A percentile compares a stretch with the other conserved stretches of the same genome.
phyloP scores from a whole-genome alignment of 2,113 vertebrate genomes.

The Piliocolobus tephrosceles region DNA sequence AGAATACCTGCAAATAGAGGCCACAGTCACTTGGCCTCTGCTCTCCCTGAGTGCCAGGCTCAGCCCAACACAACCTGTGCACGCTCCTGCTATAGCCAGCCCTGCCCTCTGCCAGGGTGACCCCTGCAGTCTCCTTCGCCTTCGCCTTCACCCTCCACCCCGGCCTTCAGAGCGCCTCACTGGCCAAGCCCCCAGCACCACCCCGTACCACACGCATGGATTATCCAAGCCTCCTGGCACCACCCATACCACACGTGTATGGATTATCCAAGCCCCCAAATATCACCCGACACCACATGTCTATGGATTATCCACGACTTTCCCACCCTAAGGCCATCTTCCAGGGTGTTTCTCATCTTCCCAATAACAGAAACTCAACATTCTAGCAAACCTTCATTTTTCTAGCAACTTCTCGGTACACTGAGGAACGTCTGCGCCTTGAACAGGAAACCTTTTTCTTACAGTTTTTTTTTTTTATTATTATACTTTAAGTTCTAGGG shows the following conservation, averaged over 20 bases:
- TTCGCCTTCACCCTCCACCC: neutral
- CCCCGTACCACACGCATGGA: neutral
- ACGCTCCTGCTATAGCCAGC: rapidly evolving
- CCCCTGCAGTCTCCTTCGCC: neutral
- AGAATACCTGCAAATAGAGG: neutral
- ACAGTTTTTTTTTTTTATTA: no score
- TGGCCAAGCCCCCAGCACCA: neutral
- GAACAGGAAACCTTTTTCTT: neutral
- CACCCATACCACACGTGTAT: neutral
- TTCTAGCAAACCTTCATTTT: neutral
- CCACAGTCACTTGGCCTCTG: neutral
- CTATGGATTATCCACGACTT: neutral
- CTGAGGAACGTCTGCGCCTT: no score
- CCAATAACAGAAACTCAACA: neutral
- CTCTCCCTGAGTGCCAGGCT: no score
- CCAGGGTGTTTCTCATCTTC: no score
- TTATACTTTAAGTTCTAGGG: no score
- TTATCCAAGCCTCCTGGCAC: neutral
- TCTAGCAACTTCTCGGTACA: neutral
- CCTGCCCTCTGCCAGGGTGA: neutral
- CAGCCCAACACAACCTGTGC: no score
- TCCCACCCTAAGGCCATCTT: neutral
- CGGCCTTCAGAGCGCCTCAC: neutral
- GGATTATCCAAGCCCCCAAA: neutral
- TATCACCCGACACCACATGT: no score